phyloP scores from a whole-genome alignment of 2,113 vertebrate genomes.

The Lophochroa leadbeateri region DNA sequence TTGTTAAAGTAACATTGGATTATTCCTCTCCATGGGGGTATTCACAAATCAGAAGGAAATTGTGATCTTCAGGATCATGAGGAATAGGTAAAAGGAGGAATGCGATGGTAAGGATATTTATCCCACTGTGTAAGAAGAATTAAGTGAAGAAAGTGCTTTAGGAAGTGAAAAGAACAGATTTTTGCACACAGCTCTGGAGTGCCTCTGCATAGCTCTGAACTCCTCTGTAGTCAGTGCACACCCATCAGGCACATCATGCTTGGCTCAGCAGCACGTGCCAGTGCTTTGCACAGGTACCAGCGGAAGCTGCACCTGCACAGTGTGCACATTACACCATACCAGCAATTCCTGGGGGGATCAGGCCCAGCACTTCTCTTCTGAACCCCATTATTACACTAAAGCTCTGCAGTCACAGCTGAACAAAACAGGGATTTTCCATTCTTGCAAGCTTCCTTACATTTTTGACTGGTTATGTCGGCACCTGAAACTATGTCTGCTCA shows the following conservation, averaged over 20 bases:
- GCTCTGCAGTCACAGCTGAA: not conserved
- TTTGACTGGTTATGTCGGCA: not conserved
- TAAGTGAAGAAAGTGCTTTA: not conserved
- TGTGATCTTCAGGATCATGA: not conserved
- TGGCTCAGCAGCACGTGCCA: fast-evolving
- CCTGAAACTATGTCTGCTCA: not conserved
- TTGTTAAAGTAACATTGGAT: slow-evolving; percentile 8
- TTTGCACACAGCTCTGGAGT: not conserved
- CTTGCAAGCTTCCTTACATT: not conserved
- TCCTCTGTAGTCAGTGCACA: fast-evolving
- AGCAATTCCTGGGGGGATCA: not conserved
- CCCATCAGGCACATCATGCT: fast-evolving
- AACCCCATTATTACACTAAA: not conserved
- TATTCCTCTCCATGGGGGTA: not conserved
- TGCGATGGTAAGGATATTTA: not conserved
- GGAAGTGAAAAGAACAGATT: not conserved
- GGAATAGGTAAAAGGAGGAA: not conserved
- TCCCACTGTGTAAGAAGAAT: not conserved
- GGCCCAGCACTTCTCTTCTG: not conserved
- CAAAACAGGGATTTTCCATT: not conserved
- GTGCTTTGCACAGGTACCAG: not conserved
- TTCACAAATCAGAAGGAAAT: not conserved
- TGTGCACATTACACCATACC: fast-evolving
- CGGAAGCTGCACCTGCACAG: fast-evolving
- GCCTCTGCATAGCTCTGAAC: not conserved